Evolutionary conservation across 2,113 vertebrate species (phyloP).

Genomic region (Vicugna pacos): DNA sequence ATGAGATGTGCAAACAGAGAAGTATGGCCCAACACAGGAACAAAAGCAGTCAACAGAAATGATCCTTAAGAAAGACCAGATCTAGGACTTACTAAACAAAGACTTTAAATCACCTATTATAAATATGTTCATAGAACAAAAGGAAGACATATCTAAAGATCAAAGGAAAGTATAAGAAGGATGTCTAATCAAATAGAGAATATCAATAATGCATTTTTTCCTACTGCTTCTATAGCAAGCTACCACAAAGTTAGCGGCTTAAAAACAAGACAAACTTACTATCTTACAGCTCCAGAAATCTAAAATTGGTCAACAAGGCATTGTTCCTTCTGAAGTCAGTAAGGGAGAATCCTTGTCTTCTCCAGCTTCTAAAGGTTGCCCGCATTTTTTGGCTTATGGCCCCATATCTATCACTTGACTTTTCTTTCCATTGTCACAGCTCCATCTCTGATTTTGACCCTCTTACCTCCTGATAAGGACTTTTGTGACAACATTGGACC

Average conservation of each 20-base stretch:
- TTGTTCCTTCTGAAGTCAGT: neutral
- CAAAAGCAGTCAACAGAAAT: neutral
- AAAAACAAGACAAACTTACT: neutral
- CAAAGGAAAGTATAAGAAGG: neutral
- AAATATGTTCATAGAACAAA: neutral
- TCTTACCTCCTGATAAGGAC: neutral
- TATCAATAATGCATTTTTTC: neutral
- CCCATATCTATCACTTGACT: neutral
- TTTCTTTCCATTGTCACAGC: neutral
- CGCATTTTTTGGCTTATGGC: neutral
- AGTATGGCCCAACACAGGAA: neutral
- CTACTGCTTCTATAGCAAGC: neutral
- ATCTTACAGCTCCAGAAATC: neutral
- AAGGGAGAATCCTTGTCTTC: neutral
- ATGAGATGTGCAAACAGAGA: neutral
- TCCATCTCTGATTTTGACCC: neutral
- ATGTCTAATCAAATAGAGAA: neutral
- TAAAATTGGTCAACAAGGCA: neutral
- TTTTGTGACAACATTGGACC: neutral
- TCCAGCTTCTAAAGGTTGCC: neutral
- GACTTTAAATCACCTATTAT: neutral
- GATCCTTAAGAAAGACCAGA: neutral
- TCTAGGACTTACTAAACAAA: neutral
- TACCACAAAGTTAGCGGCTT: neutral
- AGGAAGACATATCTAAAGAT: neutral